These are phyloP conservation scores for Apodemus agrarius DNA, from an alignment of 2,797 vertebrate species.

Conservation along the genomic window DNA sequence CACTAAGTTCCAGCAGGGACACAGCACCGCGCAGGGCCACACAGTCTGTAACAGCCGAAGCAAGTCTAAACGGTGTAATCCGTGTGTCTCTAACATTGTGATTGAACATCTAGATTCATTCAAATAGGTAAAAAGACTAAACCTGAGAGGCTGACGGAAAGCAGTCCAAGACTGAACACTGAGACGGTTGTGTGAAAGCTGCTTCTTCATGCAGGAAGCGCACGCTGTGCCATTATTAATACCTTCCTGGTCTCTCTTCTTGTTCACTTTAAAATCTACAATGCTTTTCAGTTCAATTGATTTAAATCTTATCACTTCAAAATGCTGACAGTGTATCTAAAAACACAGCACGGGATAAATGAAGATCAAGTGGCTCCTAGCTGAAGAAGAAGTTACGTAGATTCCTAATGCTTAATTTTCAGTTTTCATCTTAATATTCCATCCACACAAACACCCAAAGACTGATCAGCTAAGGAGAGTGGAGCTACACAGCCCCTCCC, in stretches of 20 bases:
- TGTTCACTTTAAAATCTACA: conserved; percentile 3
- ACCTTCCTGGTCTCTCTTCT: neutral
- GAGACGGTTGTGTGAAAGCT: neutral
- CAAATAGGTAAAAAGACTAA: conserved; percentile 13
- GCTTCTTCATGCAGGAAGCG: conserved; percentile 13
- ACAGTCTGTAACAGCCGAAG: neutral
- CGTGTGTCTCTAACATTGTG: neutral
- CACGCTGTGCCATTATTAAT: neutral
- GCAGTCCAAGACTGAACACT: neutral
- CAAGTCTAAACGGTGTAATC: neutral
- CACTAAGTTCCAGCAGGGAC: neutral
- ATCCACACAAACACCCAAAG: neutral
- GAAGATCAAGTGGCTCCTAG: neutral
- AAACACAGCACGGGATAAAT: neutral
- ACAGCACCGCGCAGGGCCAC: conserved; percentile 10
- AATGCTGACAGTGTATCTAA: neutral
- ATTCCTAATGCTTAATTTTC: conserved; percentile 44
- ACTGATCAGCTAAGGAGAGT: neutral
- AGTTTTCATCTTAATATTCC: conserved; percentile 27
- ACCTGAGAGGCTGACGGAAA: neutral
- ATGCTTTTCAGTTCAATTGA: neutral
- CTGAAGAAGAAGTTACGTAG: neutral
- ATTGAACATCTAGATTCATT: neutral
- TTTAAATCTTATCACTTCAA: conserved; percentile 42
- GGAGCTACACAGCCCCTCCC: neutral